phyloP scores from a whole-genome alignment of 2,888 invertebrate species.

The Fabriciana adippe region DNA sequence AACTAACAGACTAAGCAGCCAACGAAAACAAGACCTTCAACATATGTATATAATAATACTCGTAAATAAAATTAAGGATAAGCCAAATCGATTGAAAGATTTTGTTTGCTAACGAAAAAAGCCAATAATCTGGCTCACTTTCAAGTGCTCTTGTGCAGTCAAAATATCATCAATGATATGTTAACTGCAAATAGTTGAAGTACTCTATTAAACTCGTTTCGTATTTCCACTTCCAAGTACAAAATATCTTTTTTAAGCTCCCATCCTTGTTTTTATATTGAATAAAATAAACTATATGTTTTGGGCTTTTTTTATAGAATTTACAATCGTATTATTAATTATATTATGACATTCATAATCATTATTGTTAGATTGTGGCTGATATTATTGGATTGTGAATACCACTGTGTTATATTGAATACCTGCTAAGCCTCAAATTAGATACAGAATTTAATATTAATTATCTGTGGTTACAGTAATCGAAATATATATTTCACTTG shows the following conservation, averaged over 20 bases:
- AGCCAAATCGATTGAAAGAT: not conserved
- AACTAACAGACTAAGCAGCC: too few species aligned
- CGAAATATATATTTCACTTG: too few species aligned
- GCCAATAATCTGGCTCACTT: conserved; percentile 12
- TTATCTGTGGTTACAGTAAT: conserved; percentile 6
- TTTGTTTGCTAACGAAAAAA: conserved; percentile 4
- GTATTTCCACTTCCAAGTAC: conserved; percentile 2
- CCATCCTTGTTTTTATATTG: not conserved
- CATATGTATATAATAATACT: too few species aligned
- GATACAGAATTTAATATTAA: conserved; percentile 18
- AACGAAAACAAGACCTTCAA: too few species aligned
- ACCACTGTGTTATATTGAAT: conserved; percentile 12
- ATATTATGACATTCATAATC: not conserved
- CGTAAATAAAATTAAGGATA: not conserved
- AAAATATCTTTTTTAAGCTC: conserved; percentile 1
- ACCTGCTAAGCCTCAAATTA: conserved; percentile 13
- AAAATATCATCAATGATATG: conserved; percentile 13
- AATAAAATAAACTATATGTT: too few species aligned
- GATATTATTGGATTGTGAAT: conserved; percentile 10
- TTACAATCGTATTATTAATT: not conserved
- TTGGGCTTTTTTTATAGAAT: too few species aligned
- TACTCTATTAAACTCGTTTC: conserved; percentile 7
- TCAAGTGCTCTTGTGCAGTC: conserved; percentile 9
- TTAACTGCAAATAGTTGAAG: conserved; percentile 9
- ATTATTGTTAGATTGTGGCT: not conserved